These are phyloP conservation scores for Melanotaenia parkinsoni DNA, from an alignment of 2,797 vertebrate genomes.

Conservation along the genomic window DNA sequence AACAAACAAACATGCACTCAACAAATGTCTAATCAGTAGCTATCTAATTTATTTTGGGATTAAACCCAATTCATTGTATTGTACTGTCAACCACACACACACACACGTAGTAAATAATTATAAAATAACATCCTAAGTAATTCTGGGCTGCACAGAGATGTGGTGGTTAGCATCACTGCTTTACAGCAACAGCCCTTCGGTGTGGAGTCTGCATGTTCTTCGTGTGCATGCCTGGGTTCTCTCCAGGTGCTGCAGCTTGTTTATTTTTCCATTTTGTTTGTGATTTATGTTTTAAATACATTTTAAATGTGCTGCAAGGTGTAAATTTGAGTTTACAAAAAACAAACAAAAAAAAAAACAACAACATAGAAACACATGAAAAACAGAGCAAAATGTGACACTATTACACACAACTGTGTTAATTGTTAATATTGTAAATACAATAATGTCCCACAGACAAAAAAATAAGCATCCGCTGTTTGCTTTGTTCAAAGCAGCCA, in stretches of 20 bases:
- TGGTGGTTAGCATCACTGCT: neutral
- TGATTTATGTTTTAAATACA: neutral
- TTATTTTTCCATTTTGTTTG: neutral
- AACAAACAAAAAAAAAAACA: neutral
- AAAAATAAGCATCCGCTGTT: slow-evolving; percentile 5
- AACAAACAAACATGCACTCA: slow-evolving; percentile 33
- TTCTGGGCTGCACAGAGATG: neutral
- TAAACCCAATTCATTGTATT: slow-evolving; percentile 41
- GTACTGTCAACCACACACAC: slow-evolving; percentile 34
- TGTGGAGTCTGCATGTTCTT: no score
- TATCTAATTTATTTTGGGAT: slow-evolving; percentile 39
- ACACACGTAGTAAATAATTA: no score
- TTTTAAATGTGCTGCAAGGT: neutral
- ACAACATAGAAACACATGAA: no score
- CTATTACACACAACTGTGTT: neutral
- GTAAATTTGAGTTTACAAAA: neutral
- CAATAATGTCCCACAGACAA: neutral
- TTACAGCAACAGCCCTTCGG: neutral
- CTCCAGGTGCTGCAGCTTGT: neutral
- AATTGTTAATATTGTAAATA: neutral
- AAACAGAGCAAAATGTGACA: neutral
- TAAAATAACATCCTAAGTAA: neutral
- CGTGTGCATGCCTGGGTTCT: no score
- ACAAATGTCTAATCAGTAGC: slow-evolving; percentile 18
- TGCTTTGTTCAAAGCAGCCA: slow-evolving; percentile 1